Conservation (phyloP, 2,888 invertebrate genomes). For the Gisinianus flammeolus region DNA sequence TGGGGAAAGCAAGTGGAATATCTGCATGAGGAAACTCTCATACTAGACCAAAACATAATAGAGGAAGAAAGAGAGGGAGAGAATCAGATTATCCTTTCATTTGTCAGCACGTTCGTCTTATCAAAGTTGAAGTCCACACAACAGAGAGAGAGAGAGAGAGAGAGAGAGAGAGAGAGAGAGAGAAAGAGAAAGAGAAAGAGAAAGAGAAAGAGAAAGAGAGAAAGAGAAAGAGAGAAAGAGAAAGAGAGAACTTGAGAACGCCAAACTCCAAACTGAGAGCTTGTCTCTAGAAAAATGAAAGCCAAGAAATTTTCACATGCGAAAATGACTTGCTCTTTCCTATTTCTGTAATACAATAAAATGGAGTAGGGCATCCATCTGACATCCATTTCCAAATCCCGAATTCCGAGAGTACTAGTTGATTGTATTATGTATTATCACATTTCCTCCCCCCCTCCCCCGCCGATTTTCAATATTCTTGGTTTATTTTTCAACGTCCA, state of each 20-base stretch:
- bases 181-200: background rate
- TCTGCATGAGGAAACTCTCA: no score
- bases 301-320: background rate
- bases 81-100: constrained; percentile 22
- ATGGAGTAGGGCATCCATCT: no score
- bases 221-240: background rate
- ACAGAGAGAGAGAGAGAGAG: background rate
- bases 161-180: background rate
- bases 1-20: background rate
- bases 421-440: no score
- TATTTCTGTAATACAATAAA: no score
- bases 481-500: no score
- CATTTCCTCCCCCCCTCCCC: no score
- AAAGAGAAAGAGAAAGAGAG: background rate
- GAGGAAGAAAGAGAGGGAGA: background rate
- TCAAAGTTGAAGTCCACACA: background rate
- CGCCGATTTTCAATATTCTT: no score
- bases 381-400: no score
- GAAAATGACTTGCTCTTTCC: background rate
- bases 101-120: constrained; percentile 18
- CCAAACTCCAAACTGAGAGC: background rate
- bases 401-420: no score
- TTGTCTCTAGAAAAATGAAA: no score
- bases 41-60: background rate
- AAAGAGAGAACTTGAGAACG: background rate